Conservation (phyloP, 1,140 invertebrate species). For the Temnothorax longispinosus region DNA sequence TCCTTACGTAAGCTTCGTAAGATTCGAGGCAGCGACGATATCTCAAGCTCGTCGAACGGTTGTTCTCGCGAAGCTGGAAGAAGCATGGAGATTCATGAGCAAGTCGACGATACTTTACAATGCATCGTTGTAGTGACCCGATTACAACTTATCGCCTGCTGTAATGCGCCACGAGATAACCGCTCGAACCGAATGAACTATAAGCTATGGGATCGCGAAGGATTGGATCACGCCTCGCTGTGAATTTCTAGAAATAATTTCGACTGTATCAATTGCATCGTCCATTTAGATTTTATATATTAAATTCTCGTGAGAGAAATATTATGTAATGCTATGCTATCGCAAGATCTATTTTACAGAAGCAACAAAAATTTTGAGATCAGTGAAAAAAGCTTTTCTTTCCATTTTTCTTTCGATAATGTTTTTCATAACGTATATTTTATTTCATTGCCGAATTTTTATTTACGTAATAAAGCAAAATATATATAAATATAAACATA, state of each 20-base stretch:
- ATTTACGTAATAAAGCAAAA: neutral
- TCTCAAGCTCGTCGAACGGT: neutral
- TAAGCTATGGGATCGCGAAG: neutral
- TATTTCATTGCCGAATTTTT: neutral
- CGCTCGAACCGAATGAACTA: slow-evolving; percentile 33
- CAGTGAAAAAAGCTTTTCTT: neutral
- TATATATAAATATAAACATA: too few relatives aligned
- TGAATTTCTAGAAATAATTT: neutral
- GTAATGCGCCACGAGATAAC: slow-evolving; percentile 64
- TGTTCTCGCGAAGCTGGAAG: neutral
- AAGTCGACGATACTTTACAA: slow-evolving; percentile 51
- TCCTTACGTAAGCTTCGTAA: slow-evolving; percentile 6
- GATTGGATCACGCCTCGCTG: slow-evolving; percentile 9
- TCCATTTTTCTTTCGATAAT: neutral
- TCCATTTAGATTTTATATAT: neutral
- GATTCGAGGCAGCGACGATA: slow-evolving; percentile 5
- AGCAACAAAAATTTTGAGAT: neutral
- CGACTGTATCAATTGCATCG: neutral
- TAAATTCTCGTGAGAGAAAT: neutral
- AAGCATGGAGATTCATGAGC: slow-evolving; percentile 12
- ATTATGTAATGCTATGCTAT: neutral
- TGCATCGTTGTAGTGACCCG: slow-evolving; percentile 71
- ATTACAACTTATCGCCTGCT: slow-evolving; percentile 67
- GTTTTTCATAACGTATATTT: too few relatives aligned
- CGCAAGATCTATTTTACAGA: neutral